Evolutionary conservation across 1,140 invertebrate genomes (phyloP).

Genomic region (Alviniconcha marisindica): DNA sequence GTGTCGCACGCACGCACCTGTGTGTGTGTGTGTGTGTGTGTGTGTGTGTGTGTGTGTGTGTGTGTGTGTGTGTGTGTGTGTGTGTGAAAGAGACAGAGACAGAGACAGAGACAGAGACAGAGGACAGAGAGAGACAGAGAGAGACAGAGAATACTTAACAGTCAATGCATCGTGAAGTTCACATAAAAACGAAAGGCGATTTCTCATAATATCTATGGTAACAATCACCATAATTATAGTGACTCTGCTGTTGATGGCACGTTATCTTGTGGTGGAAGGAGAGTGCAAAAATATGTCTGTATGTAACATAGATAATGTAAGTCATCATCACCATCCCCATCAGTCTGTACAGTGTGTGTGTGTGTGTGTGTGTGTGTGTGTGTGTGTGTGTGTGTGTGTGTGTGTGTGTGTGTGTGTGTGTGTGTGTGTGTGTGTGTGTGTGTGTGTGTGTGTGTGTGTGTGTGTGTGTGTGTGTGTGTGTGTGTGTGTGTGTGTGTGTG

Average conservation of each 20-base stretch:
- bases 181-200: background rate
- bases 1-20: too few relatives aligned
- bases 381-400: conserved; percentile 5
- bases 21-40: background rate
- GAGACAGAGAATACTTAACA: background rate
- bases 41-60: too few relatives aligned
- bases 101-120: background rate
- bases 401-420: conserved; percentile 5
- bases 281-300: background rate
- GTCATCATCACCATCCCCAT: background rate
- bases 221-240: conserved; percentile 26
- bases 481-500: background rate
- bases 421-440: conserved; percentile 22
- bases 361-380: conserved; percentile 19
- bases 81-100: background rate
- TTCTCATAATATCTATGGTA: background rate
- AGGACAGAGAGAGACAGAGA: background rate
- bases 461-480: too few relatives aligned
- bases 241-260: background rate
- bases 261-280: background rate
- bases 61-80: background rate
- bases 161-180: background rate
- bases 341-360: background rate
- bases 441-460: conserved; percentile 21
- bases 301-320: background rate